Base-by-base conservation (phyloP, 2,888 invertebrate genomes). In the Tetrapedia diversipes region DNA sequence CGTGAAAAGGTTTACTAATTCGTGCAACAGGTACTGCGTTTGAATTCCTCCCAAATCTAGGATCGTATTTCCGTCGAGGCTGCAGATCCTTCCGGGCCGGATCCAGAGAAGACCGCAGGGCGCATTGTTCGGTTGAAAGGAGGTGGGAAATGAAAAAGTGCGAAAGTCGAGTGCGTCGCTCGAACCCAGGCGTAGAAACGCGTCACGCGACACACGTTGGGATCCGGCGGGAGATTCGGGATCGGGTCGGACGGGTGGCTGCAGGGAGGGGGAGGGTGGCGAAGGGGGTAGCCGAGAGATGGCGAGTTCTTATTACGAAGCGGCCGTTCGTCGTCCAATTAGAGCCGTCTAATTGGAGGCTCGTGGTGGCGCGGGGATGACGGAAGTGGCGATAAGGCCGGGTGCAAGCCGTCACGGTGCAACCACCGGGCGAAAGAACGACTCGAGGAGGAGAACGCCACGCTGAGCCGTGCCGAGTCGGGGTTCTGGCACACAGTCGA, bases 321-420 rank as follows among this genome's bases (percentile, higher is more conserved):
- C 60, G 79, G 63, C 82, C 79, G 83, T 84, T 77, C 79, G 84
- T 84, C 84, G 81, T 84, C 84, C 84, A 84, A 84, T 84, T 84
- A 84, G 84, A 84, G 84, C 76, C 79, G 79, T 84, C 84, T 84
- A 84, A 84, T 84, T 84, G 84, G 84, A 66, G 64, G 75, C 68
- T 81, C 75, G 83, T 72, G 84, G 76, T 83, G 81, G 83, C 81
- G 77, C 83, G 76, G 81, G 77, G 84, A 84, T 84, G 84, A 84
- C 84, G 84, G 84, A 84, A 84, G 84, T 83, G 81, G 75, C 84
- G 84, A 84, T 84, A 84, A 83, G 84, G 68, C 82, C 77, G 66
- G 76, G 73, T 84, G 81, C 84, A 51, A 79, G 72, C 71, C 82
- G 79, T 84, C 82, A 79, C 81, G 65, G 82, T 54, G 74, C 76